phyloP scores from a whole-genome alignment of 1,140 invertebrate species.

The Contarinia nasturtii region DNA sequence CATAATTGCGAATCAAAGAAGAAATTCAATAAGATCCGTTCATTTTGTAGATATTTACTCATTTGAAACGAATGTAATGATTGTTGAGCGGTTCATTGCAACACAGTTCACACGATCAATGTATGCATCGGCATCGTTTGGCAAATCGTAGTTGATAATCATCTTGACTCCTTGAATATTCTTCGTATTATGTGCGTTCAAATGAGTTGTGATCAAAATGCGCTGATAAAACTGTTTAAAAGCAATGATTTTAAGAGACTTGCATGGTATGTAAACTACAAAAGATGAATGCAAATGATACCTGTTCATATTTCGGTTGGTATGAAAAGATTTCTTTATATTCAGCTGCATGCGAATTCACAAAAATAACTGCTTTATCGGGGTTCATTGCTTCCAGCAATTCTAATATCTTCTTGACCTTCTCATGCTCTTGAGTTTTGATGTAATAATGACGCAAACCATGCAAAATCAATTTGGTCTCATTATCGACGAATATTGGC shows the following conservation, averaged over 20 bases:
- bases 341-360: too few species aligned
- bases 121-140: conserved; percentile 98
- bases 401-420: conserved; percentile 98
- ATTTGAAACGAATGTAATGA: conserved; percentile 95
- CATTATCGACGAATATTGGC: conserved; percentile 99
- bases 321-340: too few species aligned
- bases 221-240: conserved; percentile 66
- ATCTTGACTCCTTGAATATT: conserved; percentile 97
- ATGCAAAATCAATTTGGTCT: conserved; percentile 96
- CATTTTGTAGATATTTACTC: too few species aligned
- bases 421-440: conserved; percentile 98
- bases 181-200: conserved; percentile 97
- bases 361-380: conserved; percentile 99
- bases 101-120: conserved; percentile 95
- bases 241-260: too few species aligned
- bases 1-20: too few species aligned
- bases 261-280: too few species aligned
- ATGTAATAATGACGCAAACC: conserved; percentile 99
- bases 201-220: conserved; percentile 94
- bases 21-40: too few species aligned
- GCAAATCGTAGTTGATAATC: conserved; percentile 99
- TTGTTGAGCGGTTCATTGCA: conserved; percentile 88
- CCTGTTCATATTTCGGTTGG: too few species aligned
- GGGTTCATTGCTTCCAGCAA: conserved; percentile 96
- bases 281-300: too few species aligned